phyloP scores from a whole-genome alignment of 2,888 invertebrate species.

The Tetragonisca angustula region DNA sequence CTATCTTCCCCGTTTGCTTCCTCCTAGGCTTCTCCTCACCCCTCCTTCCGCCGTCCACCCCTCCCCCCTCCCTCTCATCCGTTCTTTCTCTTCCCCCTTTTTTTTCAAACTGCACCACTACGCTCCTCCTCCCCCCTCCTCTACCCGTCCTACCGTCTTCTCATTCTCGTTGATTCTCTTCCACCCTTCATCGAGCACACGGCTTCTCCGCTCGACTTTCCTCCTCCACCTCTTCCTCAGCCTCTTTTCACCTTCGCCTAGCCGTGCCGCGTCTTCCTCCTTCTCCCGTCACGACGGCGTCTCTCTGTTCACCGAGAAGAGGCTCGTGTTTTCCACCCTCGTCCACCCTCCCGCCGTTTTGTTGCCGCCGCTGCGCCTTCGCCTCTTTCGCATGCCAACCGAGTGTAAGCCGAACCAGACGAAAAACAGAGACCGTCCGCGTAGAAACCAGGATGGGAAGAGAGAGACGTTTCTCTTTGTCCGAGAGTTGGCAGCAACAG shows the following conservation, averaged over 20 bases:
- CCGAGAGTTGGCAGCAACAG: slow-evolving; percentile 57
- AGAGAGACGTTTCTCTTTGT: slow-evolving; percentile 48
- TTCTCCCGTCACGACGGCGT: slow-evolving; percentile 16
- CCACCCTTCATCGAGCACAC: slow-evolving; percentile 9
- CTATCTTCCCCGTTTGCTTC: slow-evolving; percentile 70
- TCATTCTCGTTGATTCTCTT: background rate
- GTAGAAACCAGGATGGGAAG: slow-evolving; percentile 10
- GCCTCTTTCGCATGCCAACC: slow-evolving; percentile 22
- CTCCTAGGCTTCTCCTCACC: slow-evolving; percentile 30
- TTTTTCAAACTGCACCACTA: background rate
- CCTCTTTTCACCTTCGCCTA: slow-evolving; percentile 22
- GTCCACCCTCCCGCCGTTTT: slow-evolving; percentile 8
- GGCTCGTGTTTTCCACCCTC: slow-evolving; percentile 2
- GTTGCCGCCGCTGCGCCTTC: slow-evolving; percentile 35
- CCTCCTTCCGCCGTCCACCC: slow-evolving; percentile 31
- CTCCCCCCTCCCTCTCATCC: slow-evolving; percentile 6
- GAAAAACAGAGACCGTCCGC: background rate
- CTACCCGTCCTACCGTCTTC: background rate
- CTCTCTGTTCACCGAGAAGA: slow-evolving; percentile 3
- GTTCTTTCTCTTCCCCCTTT: slow-evolving; percentile 30
- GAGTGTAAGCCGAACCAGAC: background rate
- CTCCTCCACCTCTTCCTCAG: background rate
- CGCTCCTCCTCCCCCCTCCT: background rate
- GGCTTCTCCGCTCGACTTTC: slow-evolving; percentile 13
- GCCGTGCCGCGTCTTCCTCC: slow-evolving; percentile 10